phyloP scores from a whole-genome alignment of 2,888 invertebrate genomes.

The Pyrrhosoma nymphula region DNA sequence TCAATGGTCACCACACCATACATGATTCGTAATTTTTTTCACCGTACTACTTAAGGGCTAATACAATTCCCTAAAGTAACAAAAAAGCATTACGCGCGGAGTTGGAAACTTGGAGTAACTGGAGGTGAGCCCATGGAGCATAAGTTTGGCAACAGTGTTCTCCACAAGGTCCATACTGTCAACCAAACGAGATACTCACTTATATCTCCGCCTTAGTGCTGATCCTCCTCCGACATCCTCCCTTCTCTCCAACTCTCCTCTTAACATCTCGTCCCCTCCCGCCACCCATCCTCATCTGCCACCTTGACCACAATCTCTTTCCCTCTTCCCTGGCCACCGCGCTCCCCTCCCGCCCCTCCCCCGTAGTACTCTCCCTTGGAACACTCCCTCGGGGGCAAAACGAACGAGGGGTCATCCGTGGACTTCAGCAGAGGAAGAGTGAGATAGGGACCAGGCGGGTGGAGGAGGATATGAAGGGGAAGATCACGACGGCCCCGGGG shows the following conservation, averaged over 20 bases:
- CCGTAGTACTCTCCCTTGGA: not conserved
- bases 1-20: too few relatives aligned
- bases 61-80: too few relatives aligned
- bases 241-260: not conserved
- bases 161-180: too few relatives aligned
- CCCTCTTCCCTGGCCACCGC: not conserved
- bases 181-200: too few relatives aligned
- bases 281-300: not conserved
- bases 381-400: not conserved
- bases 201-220: not conserved
- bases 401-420: conserved; percentile 59
- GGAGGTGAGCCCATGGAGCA: too few relatives aligned
- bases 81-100: too few relatives aligned
- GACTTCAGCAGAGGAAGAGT: not conserved
- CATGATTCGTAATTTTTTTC: too few relatives aligned
- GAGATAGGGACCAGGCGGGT: not conserved
- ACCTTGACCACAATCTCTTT: conserved; percentile 57
- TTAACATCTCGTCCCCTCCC: not conserved
- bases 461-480: too few relatives aligned
- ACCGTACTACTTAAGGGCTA: too few relatives aligned
- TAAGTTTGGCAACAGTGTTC: too few relatives aligned
- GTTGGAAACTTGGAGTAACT: too few relatives aligned
- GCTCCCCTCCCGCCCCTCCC: not conserved
- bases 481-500: not conserved
- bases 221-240: not conserved